Percentiles rank a stretch among this genome's conserved stretches.
Evolutionary conservation across 2,888 invertebrate species (phyloP).

Genomic region (Polyommatus iphigenia): DNA sequence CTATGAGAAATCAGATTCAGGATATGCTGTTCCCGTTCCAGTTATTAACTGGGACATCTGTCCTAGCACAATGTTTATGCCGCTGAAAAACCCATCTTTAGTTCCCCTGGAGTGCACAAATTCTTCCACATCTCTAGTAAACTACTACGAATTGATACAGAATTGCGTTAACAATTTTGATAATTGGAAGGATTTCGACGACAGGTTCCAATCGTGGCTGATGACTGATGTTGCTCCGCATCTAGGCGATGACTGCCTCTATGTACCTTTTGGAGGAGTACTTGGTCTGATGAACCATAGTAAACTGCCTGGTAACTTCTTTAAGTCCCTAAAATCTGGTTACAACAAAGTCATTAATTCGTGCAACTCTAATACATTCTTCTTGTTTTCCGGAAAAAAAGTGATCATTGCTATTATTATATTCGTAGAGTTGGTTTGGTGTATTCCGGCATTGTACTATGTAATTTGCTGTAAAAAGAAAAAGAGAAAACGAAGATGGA

Average conservation of each 20-base stretch:
- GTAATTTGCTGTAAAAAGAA: constrained; percentile 41
- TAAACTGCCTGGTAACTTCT: constrained; percentile 40
- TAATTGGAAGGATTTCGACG: constrained; percentile 69
- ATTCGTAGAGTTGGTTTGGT: constrained; percentile 62
- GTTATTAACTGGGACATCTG: constrained; percentile 77
- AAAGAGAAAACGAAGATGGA: constrained; percentile 32
- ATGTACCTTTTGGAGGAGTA: constrained; percentile 77
- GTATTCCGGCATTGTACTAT: constrained; percentile 49
- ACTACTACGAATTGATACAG: constrained; percentile 78
- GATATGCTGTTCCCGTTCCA: constrained; percentile 77
- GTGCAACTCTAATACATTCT: constrained; percentile 34
- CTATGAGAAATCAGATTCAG: constrained; percentile 53
- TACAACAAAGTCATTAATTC: constrained; percentile 12
- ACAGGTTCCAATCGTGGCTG: constrained; percentile 79
- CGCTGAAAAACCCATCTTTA: constrained; percentile 68
- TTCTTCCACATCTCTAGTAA: constrained; percentile 66
- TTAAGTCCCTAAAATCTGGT: constrained; percentile 34
- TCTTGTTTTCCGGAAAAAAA: constrained; percentile 52
- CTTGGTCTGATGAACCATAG: constrained; percentile 59
- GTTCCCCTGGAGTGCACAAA: constrained; percentile 52
- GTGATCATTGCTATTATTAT: constrained; percentile 54
- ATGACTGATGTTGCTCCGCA: constrained; percentile 71
- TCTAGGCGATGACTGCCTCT: constrained; percentile 81
- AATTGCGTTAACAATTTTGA: constrained; percentile 71
- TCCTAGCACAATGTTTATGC: constrained; percentile 82